Conservation (phyloP, 2,888 invertebrate genomes). For the Hemicrepidius hirtus region DNA sequence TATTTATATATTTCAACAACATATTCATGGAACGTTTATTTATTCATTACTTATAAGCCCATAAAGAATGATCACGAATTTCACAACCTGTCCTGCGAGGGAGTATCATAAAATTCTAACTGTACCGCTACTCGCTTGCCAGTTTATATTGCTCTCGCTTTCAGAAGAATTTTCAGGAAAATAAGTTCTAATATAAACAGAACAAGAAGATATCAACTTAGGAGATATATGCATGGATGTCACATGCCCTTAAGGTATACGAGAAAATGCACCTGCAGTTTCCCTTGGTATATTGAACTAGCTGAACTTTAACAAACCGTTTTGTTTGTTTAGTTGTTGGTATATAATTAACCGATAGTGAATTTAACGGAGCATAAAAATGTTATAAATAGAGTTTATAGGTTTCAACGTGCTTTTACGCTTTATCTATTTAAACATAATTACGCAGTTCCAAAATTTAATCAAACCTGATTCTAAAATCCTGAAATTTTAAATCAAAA, state of each 20-base stretch:
- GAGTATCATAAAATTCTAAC: too few species aligned
- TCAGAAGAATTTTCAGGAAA: too few species aligned
- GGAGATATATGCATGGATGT: background rate
- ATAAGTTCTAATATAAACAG: background rate
- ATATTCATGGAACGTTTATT: too few species aligned
- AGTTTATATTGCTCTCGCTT: too few species aligned
- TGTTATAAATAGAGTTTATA: conserved; percentile 23
- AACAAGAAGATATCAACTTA: background rate
- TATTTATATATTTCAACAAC: too few species aligned
- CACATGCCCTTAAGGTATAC: conserved; percentile 9
- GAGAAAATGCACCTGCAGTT: conserved; percentile 15
- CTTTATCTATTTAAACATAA: conserved; percentile 10
- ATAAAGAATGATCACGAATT: too few species aligned
- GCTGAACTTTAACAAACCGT: background rate
- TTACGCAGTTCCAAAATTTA: conserved; percentile 1
- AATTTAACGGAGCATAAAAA: background rate
- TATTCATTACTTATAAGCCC: too few species aligned
- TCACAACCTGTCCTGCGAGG: too few species aligned
- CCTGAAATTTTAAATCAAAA: background rate
- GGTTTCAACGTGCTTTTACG: conserved; percentile 11
- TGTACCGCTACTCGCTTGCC: too few species aligned
- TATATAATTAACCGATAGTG: conserved; percentile 19
- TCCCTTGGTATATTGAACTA: background rate
- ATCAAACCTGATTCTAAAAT: too few species aligned
- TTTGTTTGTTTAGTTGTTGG: background rate